These are phyloP conservation scores for Astropecten irregularis DNA, from an alignment of 53 echinoderm and acorn worm genomes.

Conservation along the genomic window DNA sequence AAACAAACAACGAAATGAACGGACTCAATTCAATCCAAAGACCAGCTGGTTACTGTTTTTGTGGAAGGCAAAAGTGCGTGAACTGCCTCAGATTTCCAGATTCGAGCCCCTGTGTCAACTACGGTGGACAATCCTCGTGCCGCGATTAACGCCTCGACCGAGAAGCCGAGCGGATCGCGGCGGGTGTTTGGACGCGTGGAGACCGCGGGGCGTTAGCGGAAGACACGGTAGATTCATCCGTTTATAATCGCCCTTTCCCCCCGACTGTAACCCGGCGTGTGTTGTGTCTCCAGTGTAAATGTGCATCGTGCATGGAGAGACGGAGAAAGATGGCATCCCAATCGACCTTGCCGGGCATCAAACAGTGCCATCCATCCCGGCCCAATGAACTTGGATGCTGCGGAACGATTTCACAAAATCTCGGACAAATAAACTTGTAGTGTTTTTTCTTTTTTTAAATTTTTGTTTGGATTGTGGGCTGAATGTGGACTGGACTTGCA, in stretches of 20 bases:
- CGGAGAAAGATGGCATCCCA: too few species aligned
- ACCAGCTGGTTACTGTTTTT: not conserved
- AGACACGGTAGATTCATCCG: slow-evolving; percentile 35
- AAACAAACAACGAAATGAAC: not conserved
- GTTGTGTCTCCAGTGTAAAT: too few species aligned
- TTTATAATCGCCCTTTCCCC: not conserved
- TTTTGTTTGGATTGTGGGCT: slow-evolving; percentile 39
- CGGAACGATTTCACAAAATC: not conserved
- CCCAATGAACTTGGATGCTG: not conserved
- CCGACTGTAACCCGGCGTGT: not conserved
- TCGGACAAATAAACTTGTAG: slow-evolving; percentile 33
- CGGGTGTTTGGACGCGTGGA: slow-evolving; percentile 59
- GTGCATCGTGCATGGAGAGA: too few species aligned
- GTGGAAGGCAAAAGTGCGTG: not conserved
- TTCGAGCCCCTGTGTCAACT: slow-evolving; percentile 5
- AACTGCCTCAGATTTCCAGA: not conserved
- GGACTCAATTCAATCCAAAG: not conserved
- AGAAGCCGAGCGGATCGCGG: slow-evolving; percentile 36
- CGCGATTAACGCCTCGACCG: slow-evolving; percentile 40
- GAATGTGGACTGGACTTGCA: slow-evolving; percentile 27
- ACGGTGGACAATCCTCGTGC: slow-evolving; percentile 50
- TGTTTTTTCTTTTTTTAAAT: not conserved
- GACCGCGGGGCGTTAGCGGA: slow-evolving; percentile 21
- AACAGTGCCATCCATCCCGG: not conserved
- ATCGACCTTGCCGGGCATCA: too few species aligned